Percentiles rank a stretch among this genome's conserved stretches.
phyloP scores from a whole-genome alignment of 1,140 invertebrate species.

The Philotrypesis tridentata region DNA sequence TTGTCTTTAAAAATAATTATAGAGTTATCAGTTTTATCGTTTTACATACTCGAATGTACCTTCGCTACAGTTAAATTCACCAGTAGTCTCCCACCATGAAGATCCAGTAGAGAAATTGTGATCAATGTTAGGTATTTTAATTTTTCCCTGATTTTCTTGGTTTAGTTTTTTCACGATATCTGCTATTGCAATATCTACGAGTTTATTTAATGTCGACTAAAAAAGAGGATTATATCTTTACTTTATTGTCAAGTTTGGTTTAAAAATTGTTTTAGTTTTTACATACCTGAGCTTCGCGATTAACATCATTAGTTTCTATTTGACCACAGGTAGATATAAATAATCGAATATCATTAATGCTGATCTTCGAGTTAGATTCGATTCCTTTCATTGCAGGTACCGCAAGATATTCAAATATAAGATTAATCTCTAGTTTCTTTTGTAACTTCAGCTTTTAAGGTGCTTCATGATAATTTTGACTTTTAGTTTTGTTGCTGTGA shows the following conservation, averaged over 20 bases:
- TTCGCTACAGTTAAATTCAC: constrained; percentile 44
- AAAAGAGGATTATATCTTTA: too few relatives aligned
- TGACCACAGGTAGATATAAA: neutral
- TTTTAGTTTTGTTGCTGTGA: too few relatives aligned
- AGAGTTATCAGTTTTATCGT: too few relatives aligned
- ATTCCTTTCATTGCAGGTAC: too few relatives aligned
- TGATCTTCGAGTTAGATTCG: neutral
- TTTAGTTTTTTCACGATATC: constrained; percentile 40
- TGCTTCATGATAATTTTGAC: too few relatives aligned
- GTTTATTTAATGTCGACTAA: constrained; percentile 46
- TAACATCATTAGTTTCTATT: neutral
- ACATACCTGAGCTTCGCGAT: neutral
- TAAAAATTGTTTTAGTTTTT: neutral
- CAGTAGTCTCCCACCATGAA: constrained; percentile 42
- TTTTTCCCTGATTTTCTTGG: constrained; percentile 25
- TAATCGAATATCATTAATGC: neutral
- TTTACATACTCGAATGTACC: constrained; percentile 52
- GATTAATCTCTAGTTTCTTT: too few relatives aligned
- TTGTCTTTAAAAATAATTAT: neutral
- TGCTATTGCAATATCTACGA: constrained; percentile 43
- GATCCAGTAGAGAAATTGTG: constrained; percentile 25
- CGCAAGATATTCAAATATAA: too few relatives aligned
- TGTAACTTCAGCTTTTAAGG: too few relatives aligned
- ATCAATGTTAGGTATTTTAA: constrained; percentile 51
- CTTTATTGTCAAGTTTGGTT: neutral